Conservation (phyloP, 2,113 vertebrate species). For the pig (Sus scrofa) region T2T-Sscrofa CM000826.6:47237501-47238000, state of each 20-base stretch:
- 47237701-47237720: too few species aligned
- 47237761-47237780: too few species aligned
- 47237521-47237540: too few species aligned
- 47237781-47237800: too few species aligned
- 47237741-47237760: too few species aligned
- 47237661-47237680: neutral
- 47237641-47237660: neutral
- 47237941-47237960: neutral
- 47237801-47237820: too few species aligned
- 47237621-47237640: neutral
- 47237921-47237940: neutral
- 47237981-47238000: neutral
- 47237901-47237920: neutral
- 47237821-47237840: neutral
- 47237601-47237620: neutral
- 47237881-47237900: neutral
- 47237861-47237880: neutral
- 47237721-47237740: too few species aligned
- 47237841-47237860: neutral
- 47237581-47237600: neutral
- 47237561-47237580: too few species aligned
- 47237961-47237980: neutral
- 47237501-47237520: too few species aligned
- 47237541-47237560: too few species aligned
- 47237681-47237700: neutral